Conservation (phyloP, 2,113 vertebrate genomes). For the Elachura formosa region DNA sequence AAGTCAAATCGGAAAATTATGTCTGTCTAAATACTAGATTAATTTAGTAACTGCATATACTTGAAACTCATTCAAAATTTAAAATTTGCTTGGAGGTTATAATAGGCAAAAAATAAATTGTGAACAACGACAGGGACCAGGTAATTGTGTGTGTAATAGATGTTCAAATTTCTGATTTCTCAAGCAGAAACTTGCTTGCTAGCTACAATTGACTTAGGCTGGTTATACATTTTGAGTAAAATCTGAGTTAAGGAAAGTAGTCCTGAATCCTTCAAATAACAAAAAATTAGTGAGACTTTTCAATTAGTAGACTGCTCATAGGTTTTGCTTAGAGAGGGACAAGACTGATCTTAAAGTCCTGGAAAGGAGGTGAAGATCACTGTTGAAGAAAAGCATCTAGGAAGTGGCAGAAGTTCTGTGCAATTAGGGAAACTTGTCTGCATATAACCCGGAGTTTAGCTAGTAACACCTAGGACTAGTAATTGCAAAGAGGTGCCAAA, state of each 20-base stretch:
- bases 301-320: neutral
- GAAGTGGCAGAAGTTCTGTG: neutral
- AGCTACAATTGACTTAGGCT: neutral
- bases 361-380: neutral
- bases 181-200: neutral
- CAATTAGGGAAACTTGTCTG: neutral
- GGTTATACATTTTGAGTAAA: neutral
- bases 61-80: neutral
- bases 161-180: neutral
- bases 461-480: neutral
- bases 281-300: neutral
- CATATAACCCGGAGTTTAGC: neutral
- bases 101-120: neutral
- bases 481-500: neutral
- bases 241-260: neutral
- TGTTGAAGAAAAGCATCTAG: neutral
- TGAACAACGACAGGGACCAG: neutral
- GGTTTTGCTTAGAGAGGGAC: neutral
- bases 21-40: neutral
- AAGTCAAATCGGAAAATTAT: neutral
- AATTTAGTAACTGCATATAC: neutral
- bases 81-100: neutral
- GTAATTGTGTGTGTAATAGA: neutral
- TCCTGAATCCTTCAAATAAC: neutral
- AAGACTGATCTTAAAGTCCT: neutral